Evolutionary conservation across 1,140 invertebrate species (phyloP).

Genomic region (Zelostemma sp.): DNA sequence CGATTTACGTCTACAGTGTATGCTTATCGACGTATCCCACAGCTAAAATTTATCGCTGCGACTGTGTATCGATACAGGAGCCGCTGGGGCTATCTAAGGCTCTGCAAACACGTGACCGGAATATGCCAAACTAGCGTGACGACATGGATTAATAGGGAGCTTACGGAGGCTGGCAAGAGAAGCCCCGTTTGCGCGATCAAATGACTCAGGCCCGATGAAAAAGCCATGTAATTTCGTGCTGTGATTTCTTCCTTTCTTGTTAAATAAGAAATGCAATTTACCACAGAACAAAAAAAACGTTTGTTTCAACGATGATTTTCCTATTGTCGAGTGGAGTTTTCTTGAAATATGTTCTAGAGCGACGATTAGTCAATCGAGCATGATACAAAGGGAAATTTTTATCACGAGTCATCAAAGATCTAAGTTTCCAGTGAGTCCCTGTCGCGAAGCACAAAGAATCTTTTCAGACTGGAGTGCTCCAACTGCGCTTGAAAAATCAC

Average conservation of each 20-base stretch:
- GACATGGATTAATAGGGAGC: conserved; percentile 30
- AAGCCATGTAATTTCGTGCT: conserved; percentile 10
- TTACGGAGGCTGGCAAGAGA: conserved; percentile 9
- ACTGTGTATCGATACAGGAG: conserved; percentile 37
- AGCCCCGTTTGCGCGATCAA: conserved; percentile 21
- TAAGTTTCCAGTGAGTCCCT: neutral
- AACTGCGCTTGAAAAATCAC: conserved; percentile 19
- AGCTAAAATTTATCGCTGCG: conserved; percentile 37
- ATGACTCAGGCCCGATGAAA: conserved; percentile 13
- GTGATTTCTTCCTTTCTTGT: neutral
- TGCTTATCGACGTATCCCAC: conserved; percentile 42
- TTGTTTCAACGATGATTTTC: neutral
- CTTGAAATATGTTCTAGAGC: neutral
- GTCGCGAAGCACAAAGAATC: conserved; percentile 1
- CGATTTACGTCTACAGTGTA: conserved; percentile 38
- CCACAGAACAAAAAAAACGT: neutral
- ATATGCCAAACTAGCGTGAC: conserved; percentile 37
- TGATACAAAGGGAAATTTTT: neutral
- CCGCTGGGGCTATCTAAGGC: conserved; percentile 35
- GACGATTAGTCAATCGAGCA: neutral
- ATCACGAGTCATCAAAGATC: conserved; percentile 9
- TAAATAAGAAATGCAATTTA: neutral
- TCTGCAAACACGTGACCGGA: conserved; percentile 41
- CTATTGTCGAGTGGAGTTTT: neutral
- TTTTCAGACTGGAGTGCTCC: conserved; percentile 4